Conservation (phyloP, 2,113 vertebrate genomes). For the Micronycteris hirsuta region DNA sequence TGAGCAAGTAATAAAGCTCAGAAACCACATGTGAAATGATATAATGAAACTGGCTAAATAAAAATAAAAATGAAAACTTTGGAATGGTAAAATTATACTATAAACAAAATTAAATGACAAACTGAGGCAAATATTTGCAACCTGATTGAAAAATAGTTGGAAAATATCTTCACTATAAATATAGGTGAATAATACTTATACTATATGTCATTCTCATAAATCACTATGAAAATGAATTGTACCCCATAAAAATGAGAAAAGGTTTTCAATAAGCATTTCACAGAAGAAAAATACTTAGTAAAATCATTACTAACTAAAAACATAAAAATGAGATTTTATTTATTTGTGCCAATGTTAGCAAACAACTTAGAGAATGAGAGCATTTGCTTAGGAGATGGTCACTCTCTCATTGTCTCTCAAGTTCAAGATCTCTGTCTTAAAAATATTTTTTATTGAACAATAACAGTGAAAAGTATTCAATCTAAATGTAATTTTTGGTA, state of each 20-base stretch:
- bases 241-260: background rate
- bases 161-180: background rate
- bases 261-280: background rate
- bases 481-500: background rate
- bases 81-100: background rate
- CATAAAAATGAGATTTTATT: background rate
- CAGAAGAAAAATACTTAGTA: background rate
- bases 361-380: background rate
- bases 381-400: background rate
- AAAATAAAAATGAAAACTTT: conserved; percentile 14
- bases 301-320: background rate
- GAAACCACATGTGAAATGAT: background rate
- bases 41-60: background rate
- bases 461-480: background rate
- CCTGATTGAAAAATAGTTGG: background rate
- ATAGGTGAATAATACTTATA: background rate
- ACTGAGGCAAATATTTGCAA: background rate
- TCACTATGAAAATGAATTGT: background rate
- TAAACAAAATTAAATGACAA: background rate
- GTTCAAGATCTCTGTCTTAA: background rate
- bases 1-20: background rate
- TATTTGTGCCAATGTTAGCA: background rate
- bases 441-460: background rate
- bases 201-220: background rate
- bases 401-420: background rate